Conservation (phyloP, 2,113 vertebrate species). For the Cephalophus harveyi region DNA sequence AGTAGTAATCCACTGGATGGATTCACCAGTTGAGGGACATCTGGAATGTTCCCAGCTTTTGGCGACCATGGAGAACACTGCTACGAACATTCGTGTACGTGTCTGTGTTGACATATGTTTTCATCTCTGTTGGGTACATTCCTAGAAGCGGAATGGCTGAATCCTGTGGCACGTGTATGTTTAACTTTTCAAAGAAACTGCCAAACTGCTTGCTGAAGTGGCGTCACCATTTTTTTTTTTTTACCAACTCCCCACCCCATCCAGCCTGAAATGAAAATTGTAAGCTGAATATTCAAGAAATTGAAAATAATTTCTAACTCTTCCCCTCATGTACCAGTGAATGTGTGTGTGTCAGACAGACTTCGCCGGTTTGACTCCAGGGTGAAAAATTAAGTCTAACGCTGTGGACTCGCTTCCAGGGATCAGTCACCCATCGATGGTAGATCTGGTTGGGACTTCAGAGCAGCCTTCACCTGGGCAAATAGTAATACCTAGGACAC, state of each 20-base stretch:
- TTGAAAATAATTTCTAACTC: background rate
- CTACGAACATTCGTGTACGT: background rate
- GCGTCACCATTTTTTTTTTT: background rate
- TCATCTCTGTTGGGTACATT: background rate
- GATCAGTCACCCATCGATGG: background rate
- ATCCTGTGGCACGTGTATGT: background rate
- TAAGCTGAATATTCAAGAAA: background rate
- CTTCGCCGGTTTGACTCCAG: background rate
- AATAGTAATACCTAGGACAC: background rate
- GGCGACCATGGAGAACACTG: background rate
- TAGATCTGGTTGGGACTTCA: background rate
- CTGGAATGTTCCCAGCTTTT: background rate
- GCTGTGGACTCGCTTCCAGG: accelerated
- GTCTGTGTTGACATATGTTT: background rate
- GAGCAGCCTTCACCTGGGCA: background rate
- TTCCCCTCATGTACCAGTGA: background rate
- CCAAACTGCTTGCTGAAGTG: background rate
- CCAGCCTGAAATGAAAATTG: background rate
- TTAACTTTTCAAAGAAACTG: conserved; percentile 5
- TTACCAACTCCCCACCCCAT: background rate
- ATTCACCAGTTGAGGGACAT: background rate
- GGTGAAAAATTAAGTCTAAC: background rate
- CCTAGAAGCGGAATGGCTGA: background rate
- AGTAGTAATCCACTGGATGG: background rate
- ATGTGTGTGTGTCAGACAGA: background rate